Base-by-base conservation (phyloP, 1,140 invertebrate species). In the Lucilia cuprina region DNA sequence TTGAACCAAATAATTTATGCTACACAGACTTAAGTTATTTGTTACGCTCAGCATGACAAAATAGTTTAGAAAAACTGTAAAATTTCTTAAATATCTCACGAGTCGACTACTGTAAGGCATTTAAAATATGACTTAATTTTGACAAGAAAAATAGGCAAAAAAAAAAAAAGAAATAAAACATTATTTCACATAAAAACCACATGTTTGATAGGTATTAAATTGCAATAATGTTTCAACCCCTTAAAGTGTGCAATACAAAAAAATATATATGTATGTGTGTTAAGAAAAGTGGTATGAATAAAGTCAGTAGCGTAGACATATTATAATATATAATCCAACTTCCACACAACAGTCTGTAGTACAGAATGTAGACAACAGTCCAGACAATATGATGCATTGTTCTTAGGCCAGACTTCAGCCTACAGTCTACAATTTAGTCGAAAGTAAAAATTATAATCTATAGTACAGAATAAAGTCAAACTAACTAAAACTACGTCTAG, bases 231-330 rank as follows among this genome's bases (percentile, higher is more conserved):
- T 86, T 84, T 85, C 77, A 80, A n/a, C 77, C 50, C 21, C 82
- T 10, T n/a, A 88, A 89, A 90, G 87, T 90, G 86, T 90, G 89
- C 89, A 87, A 90, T 88, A 89, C 8, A 41, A 41, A 5, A 41
- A 41, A 41, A 41, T 89, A 87, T 90, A 89, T 89, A 89, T 87
- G 87, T n/a, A 89, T 41, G 50, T 0, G 13, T 35, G 25, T 12
- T 30, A 35, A 35, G 35, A 35, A 5, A 34, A 77, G 10, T n/a
- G n/a, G 4, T 21, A 8, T 70, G 21, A 70, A 9, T 70, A 5
- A 8, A 21, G 2, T 0, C 65, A 70, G 65, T 0, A 21, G 65
- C 65, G n/a, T 70, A 70, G n/a, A n/a, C n/a, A n/a, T n/a, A n/a
- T n/a, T n/a, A n/a, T n/a, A n/a, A n/a, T n/a, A n/a, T n/a, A n/a